Base-by-base conservation (phyloP, 2,797 vertebrate species). In the Cichlasoma orientale region DNA sequence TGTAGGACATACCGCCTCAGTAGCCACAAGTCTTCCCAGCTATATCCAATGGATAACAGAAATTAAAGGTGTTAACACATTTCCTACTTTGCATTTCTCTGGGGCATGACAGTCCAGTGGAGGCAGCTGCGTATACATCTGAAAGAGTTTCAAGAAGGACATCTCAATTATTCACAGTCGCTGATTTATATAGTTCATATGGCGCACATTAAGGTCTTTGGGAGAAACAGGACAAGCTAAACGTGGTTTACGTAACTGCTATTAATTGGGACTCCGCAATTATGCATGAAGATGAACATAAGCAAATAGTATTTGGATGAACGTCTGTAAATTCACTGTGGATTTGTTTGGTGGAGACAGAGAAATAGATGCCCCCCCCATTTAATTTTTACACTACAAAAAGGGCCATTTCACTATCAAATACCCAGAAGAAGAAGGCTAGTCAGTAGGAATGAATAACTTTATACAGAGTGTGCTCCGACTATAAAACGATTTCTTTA, bases 111-210 rank as follows among this genome's bases (percentile, higher is more conserved):
- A 25, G 78, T 70, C 79, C 69, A 58, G 31, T 41, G 80, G 69
- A 77, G 75, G 87, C 80, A 70, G 72, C 23, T 8, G 68, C 47
- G 75, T 86, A 78, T 75, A 78, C 70, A 57, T 85, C 66, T 75
- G 61, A 88, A 80, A 74, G 71, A 53, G 75, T 86, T 89, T 89
- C 88, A 86, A 68, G 19, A 61, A 88, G 79, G 77, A 86, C 41
- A 9, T 78, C 84, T 94, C 85, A 90, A 92, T 93, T 89, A 94
- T 93, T 92, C 81, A 93, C 85, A 74, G 77, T 1, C 25, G 78
- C 66, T 88, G 86, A 92, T 92, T 91, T 89, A 90, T 89, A 86
- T 80, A 73, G 78, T 84, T 90, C 89, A 78, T 88, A 88, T 36
- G 83, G 71, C 80, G 85, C 86, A 90, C 88, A 90, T 90, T 87